phyloP scores from a whole-genome alignment of 2,797 vertebrate species.

The Aeoliscus strigatus region DNA sequence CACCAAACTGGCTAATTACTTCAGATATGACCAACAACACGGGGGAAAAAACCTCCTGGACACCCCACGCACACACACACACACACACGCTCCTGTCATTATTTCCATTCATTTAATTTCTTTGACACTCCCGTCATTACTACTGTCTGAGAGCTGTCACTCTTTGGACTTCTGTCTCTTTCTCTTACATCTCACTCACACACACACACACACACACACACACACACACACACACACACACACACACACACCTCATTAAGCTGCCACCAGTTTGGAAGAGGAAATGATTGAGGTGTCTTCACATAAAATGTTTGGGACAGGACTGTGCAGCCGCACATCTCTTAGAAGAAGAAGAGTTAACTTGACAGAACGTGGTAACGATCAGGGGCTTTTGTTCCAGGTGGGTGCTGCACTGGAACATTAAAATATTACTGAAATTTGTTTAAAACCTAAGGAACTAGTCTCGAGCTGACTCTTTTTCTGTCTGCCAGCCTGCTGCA shows the following conservation, averaged over 20 bases:
- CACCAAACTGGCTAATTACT: too few relatives aligned
- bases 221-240: background rate
- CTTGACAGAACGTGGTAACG: too few relatives aligned
- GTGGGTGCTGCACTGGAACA: background rate
- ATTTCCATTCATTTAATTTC: too few relatives aligned
- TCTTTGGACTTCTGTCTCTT: constrained; percentile 12
- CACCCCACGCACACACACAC: too few relatives aligned
- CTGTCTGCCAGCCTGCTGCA: background rate
- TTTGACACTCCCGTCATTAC: constrained; percentile 38
- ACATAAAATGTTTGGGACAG: constrained; percentile 16
- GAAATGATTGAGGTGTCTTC: constrained; percentile 27
- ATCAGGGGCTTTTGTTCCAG: background rate
- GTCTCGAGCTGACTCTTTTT: constrained; percentile 1
- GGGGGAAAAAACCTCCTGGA: too few relatives aligned
- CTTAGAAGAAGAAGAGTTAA: too few relatives aligned
- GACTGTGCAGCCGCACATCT: too few relatives aligned
- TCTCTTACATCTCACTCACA: constrained; percentile 1
- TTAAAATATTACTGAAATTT: background rate
- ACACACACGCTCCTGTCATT: too few relatives aligned
- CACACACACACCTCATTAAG: constrained; percentile 16
- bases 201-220: background rate
- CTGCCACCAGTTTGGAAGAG: constrained; percentile 30
- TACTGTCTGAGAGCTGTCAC: constrained; percentile 29
- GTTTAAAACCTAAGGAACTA: constrained; percentile 7
- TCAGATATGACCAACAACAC: too few relatives aligned